A percentile compares a stretch with the other conserved stretches of the same genome.
phyloP scores from a whole-genome alignment of 2,888 invertebrate genomes.

The Phyllotreta striolata region DNA sequence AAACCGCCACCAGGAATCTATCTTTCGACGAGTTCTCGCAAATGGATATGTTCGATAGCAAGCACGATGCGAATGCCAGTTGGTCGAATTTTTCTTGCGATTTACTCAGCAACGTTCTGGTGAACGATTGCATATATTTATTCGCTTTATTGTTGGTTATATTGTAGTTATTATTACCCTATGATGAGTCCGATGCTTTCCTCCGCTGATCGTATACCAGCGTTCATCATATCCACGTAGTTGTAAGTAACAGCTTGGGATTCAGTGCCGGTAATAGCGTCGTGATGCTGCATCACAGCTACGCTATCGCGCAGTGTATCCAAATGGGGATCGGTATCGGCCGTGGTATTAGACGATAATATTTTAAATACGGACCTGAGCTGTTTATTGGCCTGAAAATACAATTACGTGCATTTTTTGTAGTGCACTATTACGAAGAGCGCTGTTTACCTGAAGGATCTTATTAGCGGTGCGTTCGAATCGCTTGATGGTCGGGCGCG shows the following conservation, averaged over 20 bases:
- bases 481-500: slow-evolving; percentile 80
- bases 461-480: slow-evolving; percentile 78
- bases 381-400: slow-evolving; percentile 68
- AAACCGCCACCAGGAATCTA: slow-evolving; percentile 71
- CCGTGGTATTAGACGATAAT: slow-evolving; percentile 56
- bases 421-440: no score
- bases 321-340: slow-evolving; percentile 2
- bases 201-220: slow-evolving; percentile 69
- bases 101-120: slow-evolving; percentile 16
- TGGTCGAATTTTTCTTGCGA: slow-evolving; percentile 13
- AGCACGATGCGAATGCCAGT: slow-evolving; percentile 65
- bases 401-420: no score
- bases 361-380: slow-evolving; percentile 65
- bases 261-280: slow-evolving; percentile 86
- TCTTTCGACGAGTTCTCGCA: slow-evolving; percentile 71
- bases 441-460: slow-evolving; percentile 71
- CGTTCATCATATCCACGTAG: slow-evolving; percentile 79
- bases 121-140: background rate
- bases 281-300: slow-evolving; percentile 90
- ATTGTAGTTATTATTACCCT: slow-evolving; percentile 41
- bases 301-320: slow-evolving; percentile 51
- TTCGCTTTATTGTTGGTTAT: background rate
- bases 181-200: slow-evolving; percentile 45
- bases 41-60: slow-evolving; percentile 76
- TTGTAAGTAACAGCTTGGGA: slow-evolving; percentile 85